phyloP scores from a whole-genome alignment of 2,113 vertebrate species.

The Saccopteryx leptura region DNA sequence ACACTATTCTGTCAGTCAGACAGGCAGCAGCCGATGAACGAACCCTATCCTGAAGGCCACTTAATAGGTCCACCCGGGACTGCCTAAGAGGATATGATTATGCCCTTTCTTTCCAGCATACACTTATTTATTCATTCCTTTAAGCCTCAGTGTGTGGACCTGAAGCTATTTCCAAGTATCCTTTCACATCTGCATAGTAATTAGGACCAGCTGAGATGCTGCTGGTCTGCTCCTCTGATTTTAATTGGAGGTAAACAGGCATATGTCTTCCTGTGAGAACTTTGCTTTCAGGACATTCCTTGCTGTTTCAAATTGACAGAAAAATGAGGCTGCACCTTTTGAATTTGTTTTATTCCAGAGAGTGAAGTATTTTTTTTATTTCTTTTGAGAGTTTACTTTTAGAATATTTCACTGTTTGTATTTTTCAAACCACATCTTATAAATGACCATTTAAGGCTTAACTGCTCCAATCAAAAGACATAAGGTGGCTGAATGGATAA shows the following conservation, averaged over 20 bases:
- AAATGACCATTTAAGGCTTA: constrained; percentile 13
- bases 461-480: too few relatives aligned
- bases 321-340: constrained; percentile 44
- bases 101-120: neutral
- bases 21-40: neutral
- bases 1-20: neutral
- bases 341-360: constrained; percentile 43
- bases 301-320: constrained; percentile 52
- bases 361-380: constrained; percentile 33
- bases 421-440: constrained; percentile 37
- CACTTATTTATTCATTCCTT: neutral
- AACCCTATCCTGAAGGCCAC: neutral
- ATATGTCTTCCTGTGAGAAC: constrained; percentile 8
- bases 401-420: constrained; percentile 29
- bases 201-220: constrained; percentile 53
- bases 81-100: neutral
- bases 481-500: too few relatives aligned
- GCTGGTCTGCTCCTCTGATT: constrained; percentile 5
- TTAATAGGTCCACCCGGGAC: neutral
- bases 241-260: constrained; percentile 61
- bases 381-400: constrained; percentile 46
- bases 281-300: constrained; percentile 26
- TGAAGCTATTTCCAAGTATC: constrained; percentile 1
- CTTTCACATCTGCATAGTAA: constrained; percentile 32
- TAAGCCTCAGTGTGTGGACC: neutral